phyloP scores from a whole-genome alignment of 2,113 vertebrate genomes.

The Thunnus thynnus region DNA sequence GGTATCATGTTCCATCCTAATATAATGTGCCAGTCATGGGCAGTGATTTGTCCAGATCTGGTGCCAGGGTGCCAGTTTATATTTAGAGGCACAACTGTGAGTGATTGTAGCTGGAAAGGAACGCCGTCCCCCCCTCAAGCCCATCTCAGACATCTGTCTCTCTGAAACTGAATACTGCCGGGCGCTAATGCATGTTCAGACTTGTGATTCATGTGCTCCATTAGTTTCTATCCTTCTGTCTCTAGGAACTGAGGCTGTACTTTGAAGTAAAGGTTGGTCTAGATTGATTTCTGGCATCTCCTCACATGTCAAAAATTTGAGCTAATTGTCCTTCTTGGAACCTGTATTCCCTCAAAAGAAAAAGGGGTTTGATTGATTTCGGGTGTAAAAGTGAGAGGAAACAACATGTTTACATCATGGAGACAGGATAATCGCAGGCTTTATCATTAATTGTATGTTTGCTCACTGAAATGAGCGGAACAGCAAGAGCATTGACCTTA shows the following conservation, averaged over 20 bases:
- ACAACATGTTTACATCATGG: slow-evolving; percentile 1
- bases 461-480: slow-evolving; percentile 1
- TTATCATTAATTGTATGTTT: slow-evolving; percentile 28
- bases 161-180: slow-evolving; percentile 60
- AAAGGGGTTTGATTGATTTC: neutral
- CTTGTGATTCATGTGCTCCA: slow-evolving; percentile 33
- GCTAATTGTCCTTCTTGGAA: neutral
- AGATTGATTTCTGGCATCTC: neutral
- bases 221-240: slow-evolving; percentile 38
- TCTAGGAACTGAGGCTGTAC: neutral
- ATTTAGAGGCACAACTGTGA: slow-evolving; percentile 71
- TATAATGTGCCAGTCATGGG: slow-evolving; percentile 30
- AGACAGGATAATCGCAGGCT: neutral
- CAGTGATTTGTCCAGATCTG: slow-evolving; percentile 46
- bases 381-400: neutral
- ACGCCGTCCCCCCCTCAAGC: slow-evolving; percentile 6
- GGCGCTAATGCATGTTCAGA: slow-evolving; percentile 52
- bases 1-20: slow-evolving; percentile 38
- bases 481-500: slow-evolving; percentile 12
- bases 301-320: neutral
- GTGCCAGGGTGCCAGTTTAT: slow-evolving; percentile 61
- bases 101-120: slow-evolving; percentile 65
- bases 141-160: slow-evolving; percentile 62
- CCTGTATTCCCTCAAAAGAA: neutral
- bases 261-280: slow-evolving; percentile 1